phyloP scores from a whole-genome alignment of 2,113 vertebrate genomes.

The Colossoma macropomum region DNA sequence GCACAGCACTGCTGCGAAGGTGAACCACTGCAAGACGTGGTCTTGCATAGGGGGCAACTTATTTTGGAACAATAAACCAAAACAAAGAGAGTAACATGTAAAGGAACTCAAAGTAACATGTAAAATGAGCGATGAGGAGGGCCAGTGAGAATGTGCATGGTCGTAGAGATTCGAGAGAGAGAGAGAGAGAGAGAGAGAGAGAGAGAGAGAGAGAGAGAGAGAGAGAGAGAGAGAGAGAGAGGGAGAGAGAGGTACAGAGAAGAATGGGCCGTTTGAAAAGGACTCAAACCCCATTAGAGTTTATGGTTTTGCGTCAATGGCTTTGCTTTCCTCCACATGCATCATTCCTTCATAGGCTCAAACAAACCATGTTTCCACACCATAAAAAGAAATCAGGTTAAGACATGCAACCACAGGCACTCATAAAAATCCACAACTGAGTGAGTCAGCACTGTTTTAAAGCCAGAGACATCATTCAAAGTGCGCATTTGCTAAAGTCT shows the following conservation, averaged over 20 bases:
- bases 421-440: neutral
- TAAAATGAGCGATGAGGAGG: neutral
- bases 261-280: slow-evolving; percentile 12
- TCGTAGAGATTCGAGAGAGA: neutral
- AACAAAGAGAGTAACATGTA: neutral
- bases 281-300: slow-evolving; percentile 51
- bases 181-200: slow-evolving; percentile 3
- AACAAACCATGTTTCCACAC: slow-evolving; percentile 26
- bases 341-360: slow-evolving; percentile 53
- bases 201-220: slow-evolving; percentile 39
- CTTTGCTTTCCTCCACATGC: slow-evolving; percentile 50
- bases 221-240: slow-evolving; percentile 39
- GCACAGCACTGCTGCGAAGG: slow-evolving; percentile 22
- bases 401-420: slow-evolving; percentile 42
- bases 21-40: neutral
- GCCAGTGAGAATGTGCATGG: neutral
- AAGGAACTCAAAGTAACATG: slow-evolving; percentile 24
- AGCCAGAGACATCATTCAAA: neutral
- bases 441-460: slow-evolving; percentile 8
- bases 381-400: slow-evolving; percentile 26
- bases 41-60: neutral
- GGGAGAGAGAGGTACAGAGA: slow-evolving; percentile 34
- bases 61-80: neutral
- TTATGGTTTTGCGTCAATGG: slow-evolving; percentile 22
- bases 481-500: neutral